phyloP scores from a whole-genome alignment of 2,797 vertebrate species.

The Menidia menidia region DNA sequence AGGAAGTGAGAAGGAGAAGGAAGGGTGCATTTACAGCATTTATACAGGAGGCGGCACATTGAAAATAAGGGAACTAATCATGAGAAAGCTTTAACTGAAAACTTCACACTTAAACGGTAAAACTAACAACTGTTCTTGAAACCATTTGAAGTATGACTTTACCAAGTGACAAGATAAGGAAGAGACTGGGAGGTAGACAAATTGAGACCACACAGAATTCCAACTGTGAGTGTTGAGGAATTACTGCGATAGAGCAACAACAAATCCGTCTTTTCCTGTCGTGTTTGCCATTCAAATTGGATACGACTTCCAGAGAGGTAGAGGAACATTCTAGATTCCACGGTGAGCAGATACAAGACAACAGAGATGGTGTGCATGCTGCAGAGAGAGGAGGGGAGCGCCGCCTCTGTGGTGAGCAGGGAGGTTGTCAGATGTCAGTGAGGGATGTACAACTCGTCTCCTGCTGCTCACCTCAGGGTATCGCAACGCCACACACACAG shows the following conservation, averaged over 20 bases:
- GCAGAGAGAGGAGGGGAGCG: constrained; percentile 23
- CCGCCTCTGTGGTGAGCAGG: constrained; percentile 43
- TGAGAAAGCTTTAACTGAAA: neutral
- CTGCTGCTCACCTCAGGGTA: constrained; percentile 68
- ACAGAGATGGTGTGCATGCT: constrained; percentile 9
- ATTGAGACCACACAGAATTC: neutral
- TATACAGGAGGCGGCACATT: neutral
- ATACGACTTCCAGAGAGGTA: neutral
- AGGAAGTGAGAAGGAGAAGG: too few relatives aligned
- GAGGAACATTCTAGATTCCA: neutral
- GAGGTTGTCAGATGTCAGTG: constrained; percentile 72
- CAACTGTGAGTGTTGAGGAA: neutral
- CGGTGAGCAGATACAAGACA: neutral
- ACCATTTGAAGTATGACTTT: neutral
- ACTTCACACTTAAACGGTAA: neutral
- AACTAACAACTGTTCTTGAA: neutral
- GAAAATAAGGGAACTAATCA: too few relatives aligned
- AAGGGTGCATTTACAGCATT: neutral
- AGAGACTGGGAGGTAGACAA: neutral
- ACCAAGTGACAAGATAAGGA: neutral
- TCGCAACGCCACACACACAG: constrained; percentile 44
- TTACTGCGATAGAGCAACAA: neutral
- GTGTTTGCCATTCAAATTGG: neutral
- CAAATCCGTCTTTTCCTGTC: neutral
- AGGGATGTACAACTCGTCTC: constrained; percentile 71